Conservation (phyloP, 2,797 vertebrate species). For the Acanthurus lineatus region DNA sequence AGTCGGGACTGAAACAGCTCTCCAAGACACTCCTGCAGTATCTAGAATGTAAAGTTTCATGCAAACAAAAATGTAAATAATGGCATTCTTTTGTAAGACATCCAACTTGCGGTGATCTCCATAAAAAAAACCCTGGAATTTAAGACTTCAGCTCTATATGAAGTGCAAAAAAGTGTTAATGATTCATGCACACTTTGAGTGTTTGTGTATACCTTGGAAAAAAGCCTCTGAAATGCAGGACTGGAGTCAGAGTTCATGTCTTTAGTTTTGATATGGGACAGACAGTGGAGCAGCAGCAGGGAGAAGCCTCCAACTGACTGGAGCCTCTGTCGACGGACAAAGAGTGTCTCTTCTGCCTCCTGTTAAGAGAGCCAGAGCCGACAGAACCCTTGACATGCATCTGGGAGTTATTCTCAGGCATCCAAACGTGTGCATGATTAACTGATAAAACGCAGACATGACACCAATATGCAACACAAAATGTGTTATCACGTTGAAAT, state of each 20-base stretch:
- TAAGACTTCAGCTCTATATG: neutral
- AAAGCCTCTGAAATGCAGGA: slow-evolving; percentile 86
- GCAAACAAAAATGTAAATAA: neutral
- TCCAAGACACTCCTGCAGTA: slow-evolving; percentile 84
- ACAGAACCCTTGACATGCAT: slow-evolving; percentile 3
- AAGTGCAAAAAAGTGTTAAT: neutral
- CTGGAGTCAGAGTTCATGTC: slow-evolving; percentile 82
- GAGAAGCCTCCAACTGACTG: slow-evolving; percentile 88
- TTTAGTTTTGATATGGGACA: slow-evolving; percentile 84
- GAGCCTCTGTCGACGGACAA: slow-evolving; percentile 86
- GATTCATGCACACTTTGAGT: neutral
- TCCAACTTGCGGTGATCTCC: neutral
- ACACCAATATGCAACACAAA: neutral
- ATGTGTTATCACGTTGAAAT: too few relatives aligned
- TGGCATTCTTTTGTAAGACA: neutral
- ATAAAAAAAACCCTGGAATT: neutral
- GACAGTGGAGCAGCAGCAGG: slow-evolving; percentile 89
- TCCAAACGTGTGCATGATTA: neutral
- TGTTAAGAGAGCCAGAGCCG: slow-evolving; percentile 59
- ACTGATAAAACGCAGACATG: neutral
- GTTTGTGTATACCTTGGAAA: slow-evolving; percentile 87
- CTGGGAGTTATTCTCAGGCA: neutral
- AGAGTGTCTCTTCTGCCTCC: slow-evolving; percentile 85
- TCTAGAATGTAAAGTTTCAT: slow-evolving; percentile 70
- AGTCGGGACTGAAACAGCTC: slow-evolving; percentile 84